Percentiles rank a stretch among this genome's conserved stretches.
phyloP scores from a whole-genome alignment of 2,888 invertebrate genomes.

The Lamellibrachia satsuma region DNA sequence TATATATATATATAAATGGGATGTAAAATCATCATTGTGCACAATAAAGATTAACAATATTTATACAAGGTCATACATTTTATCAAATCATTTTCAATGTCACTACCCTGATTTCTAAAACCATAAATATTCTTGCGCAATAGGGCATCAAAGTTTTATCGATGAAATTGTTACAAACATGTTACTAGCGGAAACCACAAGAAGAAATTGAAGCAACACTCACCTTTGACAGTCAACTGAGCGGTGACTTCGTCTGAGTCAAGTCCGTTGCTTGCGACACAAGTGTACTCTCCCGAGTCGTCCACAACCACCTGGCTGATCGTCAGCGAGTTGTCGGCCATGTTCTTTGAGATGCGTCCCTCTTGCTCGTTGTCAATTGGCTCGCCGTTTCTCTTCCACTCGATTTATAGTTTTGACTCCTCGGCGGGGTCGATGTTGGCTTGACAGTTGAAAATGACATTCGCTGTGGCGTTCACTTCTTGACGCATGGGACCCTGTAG shows the following conservation, averaged over 20 bases:
- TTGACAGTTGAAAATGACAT: constrained; percentile 50
- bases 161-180: no score
- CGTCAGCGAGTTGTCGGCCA: constrained; percentile 42
- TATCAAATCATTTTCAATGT: no score
- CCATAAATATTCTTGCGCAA: no score
- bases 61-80: no score
- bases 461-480: constrained; percentile 40
- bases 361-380: constrained; percentile 45
- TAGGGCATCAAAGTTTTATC: no score
- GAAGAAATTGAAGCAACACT: not conserved
- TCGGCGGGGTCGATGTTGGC: constrained; percentile 54
- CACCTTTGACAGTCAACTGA: constrained; percentile 44
- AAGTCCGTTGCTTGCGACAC: constrained; percentile 44
- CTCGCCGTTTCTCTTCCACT: constrained; percentile 85
- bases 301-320: constrained; percentile 47
- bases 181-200: not conserved
- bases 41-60: no score
- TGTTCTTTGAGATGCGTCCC: constrained; percentile 43
- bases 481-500: constrained; percentile 39
- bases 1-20: no score
- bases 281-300: constrained; percentile 42
- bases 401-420: constrained; percentile 73
- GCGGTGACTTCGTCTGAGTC: constrained; percentile 38
- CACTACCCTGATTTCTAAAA: no score
- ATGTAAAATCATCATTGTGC: no score